Evolutionary conservation across 2,113 vertebrate genomes (phyloP).

Genomic region (Urocolius indicus): DNA sequence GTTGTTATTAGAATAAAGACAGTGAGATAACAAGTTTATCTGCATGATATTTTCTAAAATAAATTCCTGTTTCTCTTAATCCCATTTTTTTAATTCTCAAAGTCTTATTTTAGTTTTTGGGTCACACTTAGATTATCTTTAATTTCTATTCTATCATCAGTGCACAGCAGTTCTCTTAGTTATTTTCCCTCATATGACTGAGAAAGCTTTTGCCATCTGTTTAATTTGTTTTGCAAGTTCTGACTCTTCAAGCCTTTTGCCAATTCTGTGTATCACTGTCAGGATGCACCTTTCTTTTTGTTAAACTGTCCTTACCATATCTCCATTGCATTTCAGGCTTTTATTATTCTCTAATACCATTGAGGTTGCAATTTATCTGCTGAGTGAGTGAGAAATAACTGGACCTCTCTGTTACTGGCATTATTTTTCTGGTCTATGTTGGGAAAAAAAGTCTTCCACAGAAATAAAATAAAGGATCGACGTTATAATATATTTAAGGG

Average conservation of each 20-base stretch:
- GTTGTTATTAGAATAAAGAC: background rate
- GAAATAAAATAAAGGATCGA: background rate
- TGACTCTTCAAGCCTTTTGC: background rate
- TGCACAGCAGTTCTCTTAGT: background rate
- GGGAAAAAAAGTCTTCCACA: background rate
- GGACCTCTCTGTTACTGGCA: background rate
- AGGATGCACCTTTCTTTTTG: background rate
- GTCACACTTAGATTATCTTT: background rate
- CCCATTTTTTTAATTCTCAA: background rate
- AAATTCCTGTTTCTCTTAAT: background rate
- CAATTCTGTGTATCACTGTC: background rate
- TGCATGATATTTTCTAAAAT: background rate
- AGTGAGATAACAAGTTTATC: background rate
- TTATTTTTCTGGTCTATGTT: background rate
- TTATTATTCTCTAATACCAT: background rate
- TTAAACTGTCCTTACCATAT: background rate
- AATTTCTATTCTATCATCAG: background rate
- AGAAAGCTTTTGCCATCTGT: background rate
- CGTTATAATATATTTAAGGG: background rate
- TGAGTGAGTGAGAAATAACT: background rate
- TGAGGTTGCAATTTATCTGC: background rate
- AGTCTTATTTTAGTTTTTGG: background rate
- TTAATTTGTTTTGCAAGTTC: constrained; percentile 1
- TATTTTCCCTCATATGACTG: background rate
- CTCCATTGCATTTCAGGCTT: background rate